A percentile compares a stretch with the other conserved stretches of the same genome.
These are phyloP conservation scores for Centrocercus urophasianus DNA, from an alignment of 2,113 vertebrate species.

Conservation along the genomic window DNA sequence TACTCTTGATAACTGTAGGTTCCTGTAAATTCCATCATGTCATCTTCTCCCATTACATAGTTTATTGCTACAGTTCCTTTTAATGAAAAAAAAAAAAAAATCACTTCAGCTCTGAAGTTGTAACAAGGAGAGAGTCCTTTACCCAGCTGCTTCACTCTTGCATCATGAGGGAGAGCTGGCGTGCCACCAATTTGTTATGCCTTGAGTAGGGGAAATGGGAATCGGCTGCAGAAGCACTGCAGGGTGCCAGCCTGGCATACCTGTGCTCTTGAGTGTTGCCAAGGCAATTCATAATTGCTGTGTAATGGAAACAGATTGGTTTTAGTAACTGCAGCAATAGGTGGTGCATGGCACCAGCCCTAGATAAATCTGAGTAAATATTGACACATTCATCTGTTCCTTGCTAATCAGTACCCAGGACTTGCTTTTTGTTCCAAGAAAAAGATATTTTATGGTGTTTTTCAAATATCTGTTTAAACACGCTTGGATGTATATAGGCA, in stretches of 20 bases:
- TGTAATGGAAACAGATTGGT: not conserved
- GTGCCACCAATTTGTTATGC: not conserved
- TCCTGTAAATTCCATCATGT: not conserved
- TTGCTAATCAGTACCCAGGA: not conserved
- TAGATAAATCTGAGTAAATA: not conserved
- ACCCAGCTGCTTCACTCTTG: not conserved
- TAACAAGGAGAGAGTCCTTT: not conserved
- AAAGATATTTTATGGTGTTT: not conserved
- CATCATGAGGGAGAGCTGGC: not conserved
- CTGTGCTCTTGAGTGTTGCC: not conserved
- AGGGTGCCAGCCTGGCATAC: not conserved
- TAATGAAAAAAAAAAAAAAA: not conserved
- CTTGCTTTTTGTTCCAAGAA: not conserved
- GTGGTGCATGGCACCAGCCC: not conserved
- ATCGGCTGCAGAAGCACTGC: not conserved
- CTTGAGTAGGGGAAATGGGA: not conserved
- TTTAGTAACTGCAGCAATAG: not conserved
- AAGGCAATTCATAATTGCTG: not conserved
- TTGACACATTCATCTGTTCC: not conserved
- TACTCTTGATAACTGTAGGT: conserved; percentile 7
- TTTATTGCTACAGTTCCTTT: not conserved
- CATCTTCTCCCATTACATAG: not conserved
- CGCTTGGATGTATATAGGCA: not conserved
- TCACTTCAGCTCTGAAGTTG: not conserved
- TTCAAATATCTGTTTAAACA: not conserved